Conservation (phyloP, 2,888 invertebrate species). For the Periphyllus acericola region DNA sequence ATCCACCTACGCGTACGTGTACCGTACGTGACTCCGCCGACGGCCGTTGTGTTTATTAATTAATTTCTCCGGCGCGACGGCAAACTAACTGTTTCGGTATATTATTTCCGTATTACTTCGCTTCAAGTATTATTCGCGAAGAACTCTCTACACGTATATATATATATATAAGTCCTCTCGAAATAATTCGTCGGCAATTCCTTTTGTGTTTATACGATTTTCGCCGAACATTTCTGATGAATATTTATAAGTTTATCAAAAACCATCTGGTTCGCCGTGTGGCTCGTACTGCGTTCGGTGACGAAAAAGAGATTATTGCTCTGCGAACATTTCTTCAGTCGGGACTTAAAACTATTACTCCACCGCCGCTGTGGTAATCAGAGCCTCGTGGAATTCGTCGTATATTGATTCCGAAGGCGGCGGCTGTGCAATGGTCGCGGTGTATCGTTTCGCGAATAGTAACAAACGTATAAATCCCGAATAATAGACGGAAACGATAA, state of each 20-base stretch:
- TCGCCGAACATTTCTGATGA: slow-evolving; percentile 28
- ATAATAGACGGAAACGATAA: slow-evolving; percentile 23
- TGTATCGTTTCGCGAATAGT: neutral
- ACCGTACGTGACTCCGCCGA: too few relatives aligned
- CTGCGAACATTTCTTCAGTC: neutral
- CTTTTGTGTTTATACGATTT: slow-evolving; percentile 35
- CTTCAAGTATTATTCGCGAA: slow-evolving; percentile 8
- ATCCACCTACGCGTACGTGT: too few relatives aligned
- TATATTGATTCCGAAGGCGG: neutral
- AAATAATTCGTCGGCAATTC: slow-evolving; percentile 37
- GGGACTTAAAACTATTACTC: neutral
- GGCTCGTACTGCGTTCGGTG: slow-evolving; percentile 29
- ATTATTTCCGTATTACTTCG: slow-evolving; percentile 44
- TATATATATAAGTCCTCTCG: neutral
- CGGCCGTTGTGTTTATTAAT: neutral
- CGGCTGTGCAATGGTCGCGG: neutral
- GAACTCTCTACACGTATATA: too few relatives aligned
- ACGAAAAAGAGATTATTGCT: slow-evolving; percentile 29
- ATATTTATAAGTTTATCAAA: slow-evolving; percentile 56
- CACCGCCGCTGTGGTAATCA: neutral
- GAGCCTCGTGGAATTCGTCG: neutral
- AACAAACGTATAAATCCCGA: neutral
- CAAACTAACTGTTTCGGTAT: slow-evolving; percentile 22
- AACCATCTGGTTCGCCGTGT: slow-evolving; percentile 39
- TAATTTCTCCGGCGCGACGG: neutral